Percentiles rank a stretch among this genome's conserved stretches.
Evolutionary conservation across 2,888 invertebrate species (phyloP).

Genomic region (Panzeria rudis): DNA sequence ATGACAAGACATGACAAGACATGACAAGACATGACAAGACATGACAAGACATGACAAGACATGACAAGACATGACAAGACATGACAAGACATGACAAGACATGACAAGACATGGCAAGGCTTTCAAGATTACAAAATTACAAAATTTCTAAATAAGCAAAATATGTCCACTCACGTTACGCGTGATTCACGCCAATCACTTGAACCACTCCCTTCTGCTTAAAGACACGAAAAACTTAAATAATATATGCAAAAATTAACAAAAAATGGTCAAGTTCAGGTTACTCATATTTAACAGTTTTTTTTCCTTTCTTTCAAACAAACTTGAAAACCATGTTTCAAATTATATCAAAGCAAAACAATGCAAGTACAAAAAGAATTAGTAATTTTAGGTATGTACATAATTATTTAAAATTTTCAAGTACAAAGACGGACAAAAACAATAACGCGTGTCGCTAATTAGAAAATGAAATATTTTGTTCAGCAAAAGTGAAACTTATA

Average conservation of each 20-base stretch:
- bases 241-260: background rate
- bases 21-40: too few relatives aligned
- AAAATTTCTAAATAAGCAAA: too few relatives aligned
- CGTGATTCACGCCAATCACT: background rate
- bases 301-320: background rate
- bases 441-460: background rate
- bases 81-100: too few relatives aligned
- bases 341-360: conserved; percentile 18
- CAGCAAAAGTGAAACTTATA: too few relatives aligned
- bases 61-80: too few relatives aligned
- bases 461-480: too few relatives aligned
- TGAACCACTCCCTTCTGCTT: background rate
- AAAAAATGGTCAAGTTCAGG: conserved; percentile 66
- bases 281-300: conserved; percentile 35
- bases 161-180: too few relatives aligned
- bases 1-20: too few relatives aligned
- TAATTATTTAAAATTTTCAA: conserved; percentile 28
- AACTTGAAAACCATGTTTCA: conserved; percentile 31
- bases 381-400: background rate
- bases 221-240: background rate
- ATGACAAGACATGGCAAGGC: too few relatives aligned
- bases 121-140: too few relatives aligned
- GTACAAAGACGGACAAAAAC: conserved; percentile 1
- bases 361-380: conserved; percentile 10
- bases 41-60: too few relatives aligned